Evolutionary conservation across 1,140 invertebrate genomes (phyloP).

Genomic region (Drosophila oshimai): DNA sequence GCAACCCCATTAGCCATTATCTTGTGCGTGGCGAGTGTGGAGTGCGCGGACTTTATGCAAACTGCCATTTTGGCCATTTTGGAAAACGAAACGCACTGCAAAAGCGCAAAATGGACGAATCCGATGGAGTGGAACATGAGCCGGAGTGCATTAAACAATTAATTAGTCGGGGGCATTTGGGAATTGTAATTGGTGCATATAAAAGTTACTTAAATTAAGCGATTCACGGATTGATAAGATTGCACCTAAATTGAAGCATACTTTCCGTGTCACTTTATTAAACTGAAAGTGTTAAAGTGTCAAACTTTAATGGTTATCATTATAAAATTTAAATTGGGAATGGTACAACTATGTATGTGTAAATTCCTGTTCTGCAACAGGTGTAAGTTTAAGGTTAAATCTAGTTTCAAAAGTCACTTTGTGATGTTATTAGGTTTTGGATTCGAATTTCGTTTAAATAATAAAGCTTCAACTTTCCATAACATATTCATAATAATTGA

Average conservation of each 20-base stretch:
- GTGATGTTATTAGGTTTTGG: no score
- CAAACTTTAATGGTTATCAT: no score
- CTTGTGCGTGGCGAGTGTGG: slow-evolving; percentile 13
- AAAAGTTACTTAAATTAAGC: slow-evolving; percentile 30
- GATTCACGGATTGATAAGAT: slow-evolving; percentile 9
- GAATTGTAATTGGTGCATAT: slow-evolving; percentile 31
- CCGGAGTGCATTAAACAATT: slow-evolving; percentile 76
- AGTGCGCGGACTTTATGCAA: slow-evolving; percentile 48
- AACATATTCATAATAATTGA: no score
- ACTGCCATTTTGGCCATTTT: slow-evolving; percentile 49
- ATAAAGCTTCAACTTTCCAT: no score
- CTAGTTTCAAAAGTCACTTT: no score
- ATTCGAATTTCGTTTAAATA: no score
- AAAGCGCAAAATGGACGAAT: neutral
- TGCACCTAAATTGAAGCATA: neutral
- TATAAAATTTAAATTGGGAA: no score
- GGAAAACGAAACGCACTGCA: slow-evolving; percentile 38
- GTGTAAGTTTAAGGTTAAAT: no score
- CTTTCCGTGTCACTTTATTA: neutral
- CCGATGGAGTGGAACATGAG: slow-evolving; percentile 29
- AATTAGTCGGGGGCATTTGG: slow-evolving; percentile 59
- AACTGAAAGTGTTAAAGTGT: no score
- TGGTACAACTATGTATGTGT: no score
- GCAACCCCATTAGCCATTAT: slow-evolving; percentile 61
- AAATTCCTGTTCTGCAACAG: no score